Percentiles rank a stretch among this genome's conserved stretches.
phyloP scores from a whole-genome alignment of 2,888 invertebrate genomes.

The Ophraella communa region DNA sequence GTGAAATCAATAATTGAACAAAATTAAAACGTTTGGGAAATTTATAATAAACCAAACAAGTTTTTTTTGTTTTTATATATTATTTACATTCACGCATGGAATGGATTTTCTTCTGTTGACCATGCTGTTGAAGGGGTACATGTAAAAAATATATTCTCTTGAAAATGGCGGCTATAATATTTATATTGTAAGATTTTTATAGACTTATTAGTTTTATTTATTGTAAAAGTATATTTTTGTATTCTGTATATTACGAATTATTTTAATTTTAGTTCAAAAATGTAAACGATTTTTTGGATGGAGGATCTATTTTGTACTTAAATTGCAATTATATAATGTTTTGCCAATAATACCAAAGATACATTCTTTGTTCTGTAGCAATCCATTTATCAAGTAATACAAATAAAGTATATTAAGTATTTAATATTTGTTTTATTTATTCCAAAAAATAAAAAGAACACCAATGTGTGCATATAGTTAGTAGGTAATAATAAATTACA shows the following conservation, averaged over 20 bases:
- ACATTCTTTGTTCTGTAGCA: slow-evolving; percentile 27
- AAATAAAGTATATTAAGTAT: slow-evolving; percentile 9
- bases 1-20: background rate
- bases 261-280: background rate
- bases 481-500: too few relatives aligned
- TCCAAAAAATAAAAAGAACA: too few relatives aligned
- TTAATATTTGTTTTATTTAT: background rate
- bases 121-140: background rate
- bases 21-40: background rate
- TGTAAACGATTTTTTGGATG: slow-evolving; percentile 12
- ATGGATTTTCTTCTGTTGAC: background rate
- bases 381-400: background rate
- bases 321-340: slow-evolving; percentile 37
- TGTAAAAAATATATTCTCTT: slow-evolving; percentile 20
- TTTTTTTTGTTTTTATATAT: too few relatives aligned
- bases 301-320: slow-evolving; percentile 23
- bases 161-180: slow-evolving; percentile 38
- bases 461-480: too few relatives aligned
- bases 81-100: too few relatives aligned
- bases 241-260: slow-evolving; percentile 14
- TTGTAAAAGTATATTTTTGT: slow-evolving; percentile 16
- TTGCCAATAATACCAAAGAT: slow-evolving; percentile 55
- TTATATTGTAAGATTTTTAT: slow-evolving; percentile 17
- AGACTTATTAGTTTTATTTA: slow-evolving; percentile 13
- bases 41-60: too few relatives aligned